phyloP scores from a whole-genome alignment of 2,797 vertebrate species.

The Thamnophis elegans region DNA sequence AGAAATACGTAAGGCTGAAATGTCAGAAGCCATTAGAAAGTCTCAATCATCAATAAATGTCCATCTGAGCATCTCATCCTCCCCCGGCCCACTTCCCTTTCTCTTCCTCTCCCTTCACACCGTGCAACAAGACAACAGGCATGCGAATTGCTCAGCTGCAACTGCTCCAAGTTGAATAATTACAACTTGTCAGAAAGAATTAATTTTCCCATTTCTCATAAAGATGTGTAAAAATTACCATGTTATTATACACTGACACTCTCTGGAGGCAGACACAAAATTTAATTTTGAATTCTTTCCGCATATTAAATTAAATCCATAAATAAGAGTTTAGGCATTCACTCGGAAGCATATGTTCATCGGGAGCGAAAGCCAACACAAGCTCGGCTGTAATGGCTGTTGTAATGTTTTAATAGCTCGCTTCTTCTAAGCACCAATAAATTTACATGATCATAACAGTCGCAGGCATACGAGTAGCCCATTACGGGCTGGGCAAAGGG shows the following conservation, averaged over 20 bases:
- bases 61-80: conserved; percentile 59
- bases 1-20: conserved; percentile 76
- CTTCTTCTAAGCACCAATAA: conserved; percentile 94
- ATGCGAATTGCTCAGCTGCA: conserved; percentile 98
- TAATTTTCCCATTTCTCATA: conserved; percentile 99
- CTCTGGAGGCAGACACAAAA: conserved; percentile 99
- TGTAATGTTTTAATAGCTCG: conserved; percentile 98
- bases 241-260: conserved; percentile 99
- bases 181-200: conserved; percentile 99
- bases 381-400: conserved; percentile 91
- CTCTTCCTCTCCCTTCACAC: conserved; percentile 81
- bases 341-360: conserved; percentile 98
- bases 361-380: conserved; percentile 86
- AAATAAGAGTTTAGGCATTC: conserved; percentile 99
- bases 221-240: conserved; percentile 99
- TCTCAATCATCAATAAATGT: conserved; percentile 77
- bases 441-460: conserved; percentile 93
- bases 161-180: conserved; percentile 99
- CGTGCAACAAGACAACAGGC: conserved; percentile 86
- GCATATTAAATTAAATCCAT: conserved; percentile 99
- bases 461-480: conserved; percentile 86
- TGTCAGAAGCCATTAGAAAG: conserved; percentile 81
- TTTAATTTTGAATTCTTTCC: conserved; percentile 99
- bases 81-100: background rate
- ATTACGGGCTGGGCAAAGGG: conserved; percentile 86